These are phyloP conservation scores for Lipophrys pholis DNA, from an alignment of 2,113 vertebrate species.

Conservation along the genomic window DNA sequence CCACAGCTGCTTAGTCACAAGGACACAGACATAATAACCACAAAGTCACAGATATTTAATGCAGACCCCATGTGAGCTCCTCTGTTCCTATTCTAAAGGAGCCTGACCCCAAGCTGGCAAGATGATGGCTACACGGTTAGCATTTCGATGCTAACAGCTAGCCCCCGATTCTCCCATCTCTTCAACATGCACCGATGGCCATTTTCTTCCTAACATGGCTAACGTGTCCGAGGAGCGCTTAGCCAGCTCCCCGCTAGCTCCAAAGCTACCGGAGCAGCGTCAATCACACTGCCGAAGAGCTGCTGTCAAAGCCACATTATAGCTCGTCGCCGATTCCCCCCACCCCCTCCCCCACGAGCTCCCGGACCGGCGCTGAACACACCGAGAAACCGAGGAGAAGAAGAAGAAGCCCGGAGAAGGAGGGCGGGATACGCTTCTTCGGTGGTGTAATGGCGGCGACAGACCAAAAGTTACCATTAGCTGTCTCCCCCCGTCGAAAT, in stretches of 20 bases:
- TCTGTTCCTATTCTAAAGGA: neutral
- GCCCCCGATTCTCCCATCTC: conserved; percentile 4
- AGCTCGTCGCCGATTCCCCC: conserved; percentile 33
- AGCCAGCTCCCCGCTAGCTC: conserved; percentile 38
- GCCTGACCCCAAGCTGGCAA: neutral
- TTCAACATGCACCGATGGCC: conserved; percentile 62
- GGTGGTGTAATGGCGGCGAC: conserved; percentile 84
- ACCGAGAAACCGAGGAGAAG: conserved; percentile 62
- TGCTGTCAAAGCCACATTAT: neutral
- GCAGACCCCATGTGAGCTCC: neutral
- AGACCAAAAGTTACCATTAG: conserved; percentile 69
- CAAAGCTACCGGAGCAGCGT: conserved; percentile 6
- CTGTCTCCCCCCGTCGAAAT: conserved; percentile 83
- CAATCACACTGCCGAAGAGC: neutral
- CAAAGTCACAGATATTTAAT: neutral
- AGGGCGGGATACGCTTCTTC: conserved; percentile 84
- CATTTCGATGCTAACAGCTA: conserved; percentile 11
- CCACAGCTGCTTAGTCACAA: neutral
- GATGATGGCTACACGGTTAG: neutral
- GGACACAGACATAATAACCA: neutral
- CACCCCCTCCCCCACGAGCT: conserved; percentile 21
- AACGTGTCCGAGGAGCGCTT: conserved; percentile 24
- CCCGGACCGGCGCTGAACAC: conserved; percentile 61
- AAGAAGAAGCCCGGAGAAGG: conserved; percentile 74
- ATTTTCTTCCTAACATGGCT: conserved; percentile 64